Evolutionary conservation across 53 echinoderm and acorn worm species (phyloP), one percentile per base, ranked within the genome.

Genomic region (Echinometra lucunter): DNA sequence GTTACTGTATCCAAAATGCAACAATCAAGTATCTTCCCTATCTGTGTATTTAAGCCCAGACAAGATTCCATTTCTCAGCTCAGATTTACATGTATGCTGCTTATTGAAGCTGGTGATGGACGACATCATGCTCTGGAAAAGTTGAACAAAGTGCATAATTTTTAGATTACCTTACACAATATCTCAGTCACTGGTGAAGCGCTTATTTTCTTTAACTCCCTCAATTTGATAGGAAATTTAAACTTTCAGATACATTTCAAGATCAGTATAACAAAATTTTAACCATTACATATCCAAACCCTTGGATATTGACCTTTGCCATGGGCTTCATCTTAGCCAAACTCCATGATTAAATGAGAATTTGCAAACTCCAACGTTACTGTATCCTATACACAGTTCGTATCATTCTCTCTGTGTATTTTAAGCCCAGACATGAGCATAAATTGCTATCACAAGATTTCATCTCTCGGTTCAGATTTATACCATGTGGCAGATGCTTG

Each of bases 91-190:
- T 44, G 82, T 45, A 45, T 82, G 7, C 82, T 19, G 82, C 45
- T 82, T 27, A 45, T 44, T 82, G 23, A 30, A 25, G 45, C 45
- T 23, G 82, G 45, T 25, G 45, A 82, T 35, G 37, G 34, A 82
- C 34, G 82, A 44, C 44, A 44, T 21, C 82, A 75, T 37, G 75
- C 75, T 37, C 35, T n/a, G 75, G 75, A 75, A 75, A 75, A 75
- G n/a, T 75, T 75, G 75, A 82, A 82, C 82, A 82, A 82, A 82
- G 82, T 82, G 82, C 82, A 12, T 82, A n/a, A n/a, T n/a, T n/a
- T n/a, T n/a, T n/a, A n/a, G n/a, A n/a, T n/a, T n/a, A n/a, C n/a
- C n/a, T n/a, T n/a, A n/a, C n/a, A n/a, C n/a, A n/a, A n/a, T n/a
- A n/a, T n/a, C n/a, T n/a, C n/a, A n/a, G n/a, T n/a, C n/a, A n/a